Conservation (phyloP, 2,888 invertebrate genomes). For the Zeuzera pyrina region DNA sequence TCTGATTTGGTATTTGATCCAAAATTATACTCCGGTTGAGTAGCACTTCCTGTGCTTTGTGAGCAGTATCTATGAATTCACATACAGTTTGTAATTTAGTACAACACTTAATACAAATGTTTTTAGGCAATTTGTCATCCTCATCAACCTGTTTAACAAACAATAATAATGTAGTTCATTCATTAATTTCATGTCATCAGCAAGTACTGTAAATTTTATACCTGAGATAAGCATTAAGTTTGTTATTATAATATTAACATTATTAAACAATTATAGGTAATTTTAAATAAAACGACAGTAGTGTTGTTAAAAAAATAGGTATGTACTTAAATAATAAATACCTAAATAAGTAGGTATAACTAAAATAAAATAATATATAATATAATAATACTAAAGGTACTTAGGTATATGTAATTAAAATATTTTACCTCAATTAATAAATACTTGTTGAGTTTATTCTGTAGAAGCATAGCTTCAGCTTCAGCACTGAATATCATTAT, state of each 20-base stretch:
- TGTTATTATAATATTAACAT: neutral
- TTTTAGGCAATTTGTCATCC: conserved; percentile 79
- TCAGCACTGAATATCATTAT: conserved; percentile 78
- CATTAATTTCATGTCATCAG: too few relatives aligned
- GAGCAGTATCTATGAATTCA: conserved; percentile 77
- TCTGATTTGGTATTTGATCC: conserved; percentile 30
- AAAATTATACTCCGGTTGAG: conserved; percentile 37
- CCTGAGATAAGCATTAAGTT: too few relatives aligned
- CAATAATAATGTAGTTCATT: too few relatives aligned
- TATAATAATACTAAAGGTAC: neutral
- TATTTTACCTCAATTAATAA: conserved; percentile 75
- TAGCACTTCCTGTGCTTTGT: conserved; percentile 76
- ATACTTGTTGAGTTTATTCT: conserved; percentile 79
- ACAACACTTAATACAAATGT: conserved; percentile 77
- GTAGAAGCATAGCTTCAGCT: conserved; percentile 76
- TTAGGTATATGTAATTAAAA: neutral
- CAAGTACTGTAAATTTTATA: too few relatives aligned
- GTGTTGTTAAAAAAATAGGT: too few relatives aligned
- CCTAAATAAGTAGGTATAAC: neutral
- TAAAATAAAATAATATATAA: neutral
- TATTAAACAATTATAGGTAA: too few relatives aligned
- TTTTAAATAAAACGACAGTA: too few relatives aligned
- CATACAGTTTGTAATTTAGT: conserved; percentile 77
- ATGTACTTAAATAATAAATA: too few relatives aligned
- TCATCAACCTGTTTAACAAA: conserved; percentile 77